phyloP scores from a whole-genome alignment of 2,113 vertebrate genomes.

The Vulpes lagopus region DNA sequence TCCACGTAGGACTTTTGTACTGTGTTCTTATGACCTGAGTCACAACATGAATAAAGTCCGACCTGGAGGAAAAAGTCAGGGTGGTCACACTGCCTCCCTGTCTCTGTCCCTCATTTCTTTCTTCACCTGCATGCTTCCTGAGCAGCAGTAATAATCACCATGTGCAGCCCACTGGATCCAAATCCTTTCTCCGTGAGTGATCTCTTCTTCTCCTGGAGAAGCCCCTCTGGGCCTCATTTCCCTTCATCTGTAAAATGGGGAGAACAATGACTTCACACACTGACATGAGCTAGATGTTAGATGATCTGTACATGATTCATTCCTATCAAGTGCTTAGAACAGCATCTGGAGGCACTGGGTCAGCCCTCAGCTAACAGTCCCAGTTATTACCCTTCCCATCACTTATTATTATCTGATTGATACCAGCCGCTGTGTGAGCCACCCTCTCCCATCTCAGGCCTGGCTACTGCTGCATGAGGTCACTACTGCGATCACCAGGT shows the following conservation, averaged over 20 bases:
- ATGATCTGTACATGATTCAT: background rate
- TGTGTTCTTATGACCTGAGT: background rate
- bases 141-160: background rate
- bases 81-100: background rate
- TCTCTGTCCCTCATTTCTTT: background rate
- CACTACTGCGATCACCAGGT: background rate
- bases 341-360: background rate
- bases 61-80: background rate
- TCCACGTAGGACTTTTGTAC: background rate
- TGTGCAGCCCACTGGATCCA: fast-evolving
- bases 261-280: background rate
- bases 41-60: background rate
- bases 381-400: background rate
- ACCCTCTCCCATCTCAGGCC: background rate
- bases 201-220: background rate
- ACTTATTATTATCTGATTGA: no score
- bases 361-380: background rate
- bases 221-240: background rate
- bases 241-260: background rate
- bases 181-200: background rate
- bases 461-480: fast-evolving
- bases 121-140: background rate
- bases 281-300: background rate
- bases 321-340: background rate
- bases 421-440: background rate